Evolutionary conservation across 2,888 invertebrate genomes (phyloP).

Genomic region (Helicoverpa assulta): DNA sequence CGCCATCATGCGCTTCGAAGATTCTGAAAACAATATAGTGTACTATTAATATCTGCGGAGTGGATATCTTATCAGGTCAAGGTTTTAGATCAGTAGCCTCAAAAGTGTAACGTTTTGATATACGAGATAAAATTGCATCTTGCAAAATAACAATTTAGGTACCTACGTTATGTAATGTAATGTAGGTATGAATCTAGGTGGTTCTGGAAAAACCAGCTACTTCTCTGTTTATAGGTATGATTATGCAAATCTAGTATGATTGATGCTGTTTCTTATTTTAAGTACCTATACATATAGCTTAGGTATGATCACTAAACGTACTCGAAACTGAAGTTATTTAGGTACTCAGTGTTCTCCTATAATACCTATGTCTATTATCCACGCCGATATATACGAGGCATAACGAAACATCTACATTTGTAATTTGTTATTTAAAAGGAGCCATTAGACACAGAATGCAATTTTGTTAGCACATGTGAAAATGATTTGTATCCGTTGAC

Average conservation of each 20-base stretch:
- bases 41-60: slow-evolving; percentile 5
- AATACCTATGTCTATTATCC: slow-evolving; percentile 26
- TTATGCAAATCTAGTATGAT: neutral
- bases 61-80: slow-evolving; percentile 36
- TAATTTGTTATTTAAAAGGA: slow-evolving; percentile 27
- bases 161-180: slow-evolving; percentile 29
- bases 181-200: neutral
- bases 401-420: slow-evolving; percentile 31
- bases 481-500: slow-evolving; percentile 1
- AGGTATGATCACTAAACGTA: neutral
- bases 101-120: slow-evolving; percentile 27
- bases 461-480: slow-evolving; percentile 9
- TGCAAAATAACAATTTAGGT: slow-evolving; percentile 2
- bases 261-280: neutral
- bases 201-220: slow-evolving; percentile 23
- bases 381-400: slow-evolving; percentile 43
- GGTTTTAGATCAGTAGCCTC: slow-evolving; percentile 23
- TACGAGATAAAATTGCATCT: slow-evolving; percentile 49
- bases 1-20: slow-evolving; percentile 75
- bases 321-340: neutral
- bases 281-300: neutral
- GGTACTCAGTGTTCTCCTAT: no score
- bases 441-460: slow-evolving; percentile 10
- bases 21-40: slow-evolving; percentile 70
- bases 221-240: slow-evolving; percentile 14